phyloP scores from a whole-genome alignment of 1,140 invertebrate genomes.

The Homarus americanus region DNA sequence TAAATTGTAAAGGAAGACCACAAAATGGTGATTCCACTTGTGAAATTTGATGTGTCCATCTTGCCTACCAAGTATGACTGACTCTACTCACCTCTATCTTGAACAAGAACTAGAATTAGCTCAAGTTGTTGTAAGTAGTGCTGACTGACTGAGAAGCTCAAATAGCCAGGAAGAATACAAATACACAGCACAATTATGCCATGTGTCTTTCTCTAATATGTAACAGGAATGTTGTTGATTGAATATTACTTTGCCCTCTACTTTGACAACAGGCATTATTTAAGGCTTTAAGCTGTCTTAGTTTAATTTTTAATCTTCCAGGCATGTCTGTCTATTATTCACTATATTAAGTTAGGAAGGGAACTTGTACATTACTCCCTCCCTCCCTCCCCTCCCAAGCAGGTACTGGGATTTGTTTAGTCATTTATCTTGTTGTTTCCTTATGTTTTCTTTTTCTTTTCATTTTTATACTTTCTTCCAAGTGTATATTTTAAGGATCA shows the following conservation, averaged over 20 bases:
- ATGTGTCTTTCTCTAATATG: constrained; percentile 56
- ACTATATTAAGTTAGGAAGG: neutral
- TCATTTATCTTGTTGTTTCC: neutral
- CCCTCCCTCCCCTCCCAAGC: neutral
- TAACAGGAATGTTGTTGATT: constrained; percentile 29
- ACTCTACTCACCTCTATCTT: neutral
- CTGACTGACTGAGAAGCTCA: constrained; percentile 46
- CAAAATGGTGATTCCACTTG: neutral
- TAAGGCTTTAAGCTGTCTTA: constrained; percentile 43
- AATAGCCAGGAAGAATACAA: constrained; percentile 11
- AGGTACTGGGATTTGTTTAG: constrained; percentile 4
- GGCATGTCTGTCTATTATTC: neutral
- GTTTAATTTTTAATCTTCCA: neutral
- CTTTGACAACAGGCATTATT: constrained; percentile 43
- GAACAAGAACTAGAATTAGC: neutral
- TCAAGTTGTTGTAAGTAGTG: neutral
- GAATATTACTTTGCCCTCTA: constrained; percentile 3
- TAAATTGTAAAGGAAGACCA: neutral
- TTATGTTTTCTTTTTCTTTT: neutral
- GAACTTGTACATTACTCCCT: neutral
- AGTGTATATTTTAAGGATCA: neutral
- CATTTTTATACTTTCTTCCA: constrained; percentile 1
- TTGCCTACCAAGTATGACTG: neutral
- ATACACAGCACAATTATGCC: constrained; percentile 54
- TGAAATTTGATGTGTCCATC: neutral